A percentile compares a stretch with the other conserved stretches of the same genome.
These are phyloP conservation scores for Rhabditophanes sp. DNA, from an alignment of 2,888 invertebrate genomes.

Conservation along the genomic window DNA sequence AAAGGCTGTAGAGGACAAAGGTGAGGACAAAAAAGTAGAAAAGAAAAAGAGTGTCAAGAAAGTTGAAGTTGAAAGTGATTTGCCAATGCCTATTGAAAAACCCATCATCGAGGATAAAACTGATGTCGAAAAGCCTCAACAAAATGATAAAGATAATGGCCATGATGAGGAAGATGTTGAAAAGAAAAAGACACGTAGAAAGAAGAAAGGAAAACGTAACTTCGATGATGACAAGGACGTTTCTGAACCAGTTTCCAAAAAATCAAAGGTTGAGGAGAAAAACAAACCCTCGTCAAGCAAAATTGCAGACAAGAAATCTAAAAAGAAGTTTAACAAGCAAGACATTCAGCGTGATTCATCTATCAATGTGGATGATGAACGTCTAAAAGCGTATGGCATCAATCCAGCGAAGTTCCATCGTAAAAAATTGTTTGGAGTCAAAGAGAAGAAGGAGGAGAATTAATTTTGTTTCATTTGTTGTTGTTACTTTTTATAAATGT, in stretches of 20 bases:
- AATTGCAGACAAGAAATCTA: constrained; percentile 2
- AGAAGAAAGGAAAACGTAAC: constrained; percentile 3
- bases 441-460: constrained; percentile 1
- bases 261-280: constrained; percentile 8
- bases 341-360: constrained; percentile 5
- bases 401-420: constrained; percentile 74
- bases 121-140: background rate
- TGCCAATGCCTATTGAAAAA: constrained; percentile 6
- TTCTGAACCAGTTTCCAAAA: background rate
- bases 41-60: background rate
- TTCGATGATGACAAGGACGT: background rate
- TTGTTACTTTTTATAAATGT: constrained; percentile 4
- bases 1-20: background rate
- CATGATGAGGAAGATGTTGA: constrained; percentile 5
- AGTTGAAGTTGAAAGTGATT: background rate
- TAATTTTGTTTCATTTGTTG: background rate
- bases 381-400: constrained; percentile 74
- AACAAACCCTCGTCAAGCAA: constrained; percentile 7
- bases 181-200: constrained; percentile 7
- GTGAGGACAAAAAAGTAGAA: background rate
- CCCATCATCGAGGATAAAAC: constrained; percentile 3
- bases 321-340: constrained; percentile 1
- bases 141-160: background rate
- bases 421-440: constrained; percentile 46
- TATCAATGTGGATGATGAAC: constrained; percentile 56